phyloP scores from a whole-genome alignment of 2,888 invertebrate genomes.

The Phytoseiulus persimilis region DNA sequence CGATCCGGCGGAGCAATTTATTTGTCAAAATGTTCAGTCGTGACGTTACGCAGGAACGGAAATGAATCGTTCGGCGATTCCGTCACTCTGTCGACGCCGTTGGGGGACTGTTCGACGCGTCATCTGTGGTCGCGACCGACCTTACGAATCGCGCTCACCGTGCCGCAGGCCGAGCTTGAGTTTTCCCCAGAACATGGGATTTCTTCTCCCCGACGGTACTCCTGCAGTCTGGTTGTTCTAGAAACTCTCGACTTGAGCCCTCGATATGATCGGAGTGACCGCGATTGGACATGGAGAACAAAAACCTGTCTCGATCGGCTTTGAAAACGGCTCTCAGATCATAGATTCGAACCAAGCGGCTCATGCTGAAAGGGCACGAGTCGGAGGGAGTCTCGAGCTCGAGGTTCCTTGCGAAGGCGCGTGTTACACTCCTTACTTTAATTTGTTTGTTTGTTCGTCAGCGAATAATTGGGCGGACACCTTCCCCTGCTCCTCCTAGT shows the following conservation, averaged over 20 bases:
- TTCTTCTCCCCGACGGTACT: too few relatives aligned
- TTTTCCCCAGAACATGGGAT: too few relatives aligned
- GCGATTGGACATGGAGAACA: background rate
- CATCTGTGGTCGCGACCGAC: background rate
- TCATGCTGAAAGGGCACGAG: background rate
- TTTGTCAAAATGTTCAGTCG: background rate
- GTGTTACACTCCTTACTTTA: background rate
- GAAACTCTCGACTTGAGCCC: background rate
- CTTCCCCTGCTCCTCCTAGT: background rate
- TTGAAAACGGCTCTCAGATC: background rate
- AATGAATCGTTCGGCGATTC: background rate
- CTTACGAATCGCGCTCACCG: too few relatives aligned
- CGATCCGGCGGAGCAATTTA: background rate
- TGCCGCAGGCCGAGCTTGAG: too few relatives aligned
- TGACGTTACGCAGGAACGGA: background rate
- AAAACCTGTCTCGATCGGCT: background rate
- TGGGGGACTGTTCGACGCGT: background rate
- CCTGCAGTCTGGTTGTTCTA: too few relatives aligned
- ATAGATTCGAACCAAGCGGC: background rate
- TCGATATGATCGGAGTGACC: background rate
- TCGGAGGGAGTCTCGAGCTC: background rate
- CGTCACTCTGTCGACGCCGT: background rate
- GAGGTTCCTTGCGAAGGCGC: background rate
- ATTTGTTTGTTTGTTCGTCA: conserved; percentile 5
- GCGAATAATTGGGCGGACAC: background rate